Conservation (phyloP, 2,797 vertebrate genomes). For the Kryptopterus vitreolus region DNA sequence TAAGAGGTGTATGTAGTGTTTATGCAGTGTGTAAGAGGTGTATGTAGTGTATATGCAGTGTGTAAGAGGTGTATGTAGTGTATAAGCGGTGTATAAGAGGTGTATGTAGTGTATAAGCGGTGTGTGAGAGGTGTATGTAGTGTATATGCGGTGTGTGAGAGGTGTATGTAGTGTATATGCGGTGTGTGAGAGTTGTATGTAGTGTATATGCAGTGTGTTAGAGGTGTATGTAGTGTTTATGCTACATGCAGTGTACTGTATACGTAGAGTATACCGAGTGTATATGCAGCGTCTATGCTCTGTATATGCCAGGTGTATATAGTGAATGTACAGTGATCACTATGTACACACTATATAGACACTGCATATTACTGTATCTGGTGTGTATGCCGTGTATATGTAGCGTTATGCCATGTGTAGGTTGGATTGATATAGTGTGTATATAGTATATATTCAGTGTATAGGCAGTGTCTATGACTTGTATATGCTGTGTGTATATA, state of each 20-base stretch:
- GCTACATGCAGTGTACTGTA: not conserved
- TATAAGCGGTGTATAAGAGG: not conserved
- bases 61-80: not conserved
- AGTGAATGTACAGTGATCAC: not conserved
- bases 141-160: not conserved
- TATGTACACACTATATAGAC: not conserved
- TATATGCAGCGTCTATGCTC: not conserved
- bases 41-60: not conserved
- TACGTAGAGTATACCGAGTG: not conserved
- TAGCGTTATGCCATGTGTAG: not conserved
- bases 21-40: not conserved
- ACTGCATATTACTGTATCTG: not conserved
- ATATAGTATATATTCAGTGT: not conserved
- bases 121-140: not conserved
- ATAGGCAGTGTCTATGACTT: not conserved
- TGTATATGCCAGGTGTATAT: not conserved
- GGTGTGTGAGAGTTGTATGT: not conserved
- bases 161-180: not conserved
- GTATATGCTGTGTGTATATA: not conserved
- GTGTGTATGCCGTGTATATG: not conserved
- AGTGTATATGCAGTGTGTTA: not conserved
- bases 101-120: not conserved
- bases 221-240: not conserved
- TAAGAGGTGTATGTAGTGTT: not conserved
- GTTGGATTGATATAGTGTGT: too few relatives aligned